These are phyloP conservation scores for Turnix velox DNA, from an alignment of 2,113 vertebrate genomes.

Conservation along the genomic window DNA sequence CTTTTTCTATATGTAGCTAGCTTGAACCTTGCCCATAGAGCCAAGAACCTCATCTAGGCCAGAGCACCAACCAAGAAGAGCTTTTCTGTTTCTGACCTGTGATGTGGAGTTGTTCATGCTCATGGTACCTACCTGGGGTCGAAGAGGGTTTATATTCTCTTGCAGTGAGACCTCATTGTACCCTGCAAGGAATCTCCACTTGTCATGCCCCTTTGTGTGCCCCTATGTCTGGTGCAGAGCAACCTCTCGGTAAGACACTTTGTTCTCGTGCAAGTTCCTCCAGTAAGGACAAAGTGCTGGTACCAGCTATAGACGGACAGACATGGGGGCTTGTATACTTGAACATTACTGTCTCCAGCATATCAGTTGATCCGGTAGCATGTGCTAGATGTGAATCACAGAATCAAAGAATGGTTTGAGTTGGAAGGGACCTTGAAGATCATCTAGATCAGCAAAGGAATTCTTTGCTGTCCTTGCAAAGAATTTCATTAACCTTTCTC, in stretches of 20 bases:
- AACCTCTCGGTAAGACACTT: background rate
- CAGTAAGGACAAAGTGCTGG: background rate
- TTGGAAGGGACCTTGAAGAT: too few relatives aligned
- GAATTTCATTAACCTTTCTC: background rate
- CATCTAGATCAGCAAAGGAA: too few relatives aligned
- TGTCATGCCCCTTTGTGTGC: background rate
- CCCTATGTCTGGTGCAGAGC: background rate
- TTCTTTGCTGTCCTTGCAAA: background rate
- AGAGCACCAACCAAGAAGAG: too few relatives aligned
- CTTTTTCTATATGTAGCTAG: background rate
- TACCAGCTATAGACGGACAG: background rate
- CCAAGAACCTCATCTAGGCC: background rate
- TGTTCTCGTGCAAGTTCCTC: fast-evolving
- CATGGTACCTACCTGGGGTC: background rate
- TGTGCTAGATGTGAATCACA: background rate
- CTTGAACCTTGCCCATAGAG: background rate
- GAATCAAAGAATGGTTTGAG: too few relatives aligned
- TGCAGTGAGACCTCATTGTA: background rate
- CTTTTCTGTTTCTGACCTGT: background rate
- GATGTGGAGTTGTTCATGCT: background rate
- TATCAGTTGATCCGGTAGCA: background rate
- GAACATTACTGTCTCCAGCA: fast-evolving
- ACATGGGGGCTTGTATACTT: background rate
- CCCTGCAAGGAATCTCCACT: background rate
- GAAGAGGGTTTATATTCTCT: background rate